Conservation (phyloP, 2,888 invertebrate genomes). For the Omphaloscelis lunosa region DNA sequence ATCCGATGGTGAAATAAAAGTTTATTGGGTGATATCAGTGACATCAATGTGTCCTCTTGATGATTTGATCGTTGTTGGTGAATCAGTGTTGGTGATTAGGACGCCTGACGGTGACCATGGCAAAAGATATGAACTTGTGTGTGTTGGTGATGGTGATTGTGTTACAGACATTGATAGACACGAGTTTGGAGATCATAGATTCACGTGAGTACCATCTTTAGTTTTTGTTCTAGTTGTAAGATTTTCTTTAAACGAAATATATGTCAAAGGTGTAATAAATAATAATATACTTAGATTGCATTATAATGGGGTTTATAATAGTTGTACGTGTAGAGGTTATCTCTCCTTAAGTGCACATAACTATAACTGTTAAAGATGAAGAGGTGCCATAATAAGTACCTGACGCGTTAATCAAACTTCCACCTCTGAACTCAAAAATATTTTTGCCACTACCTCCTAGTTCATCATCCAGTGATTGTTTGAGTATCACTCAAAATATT, state of each 20-base stretch:
- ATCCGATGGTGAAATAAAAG: slow-evolving; percentile 42
- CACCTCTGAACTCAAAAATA: no score
- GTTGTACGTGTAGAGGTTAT: background rate
- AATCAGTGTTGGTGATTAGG: slow-evolving; percentile 72
- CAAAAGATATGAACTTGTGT: slow-evolving; percentile 76
- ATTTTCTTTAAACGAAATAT: background rate
- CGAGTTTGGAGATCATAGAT: slow-evolving; percentile 84
- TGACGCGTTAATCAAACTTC: background rate
- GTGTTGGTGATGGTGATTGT: slow-evolving; percentile 76
- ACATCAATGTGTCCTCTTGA: slow-evolving; percentile 80
- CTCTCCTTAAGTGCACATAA: background rate
- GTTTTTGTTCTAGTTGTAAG: background rate
- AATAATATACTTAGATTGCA: no score
- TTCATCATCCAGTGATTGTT: slow-evolving; percentile 42
- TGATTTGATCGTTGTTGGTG: slow-evolving; percentile 67
- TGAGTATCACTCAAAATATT: slow-evolving; percentile 57
- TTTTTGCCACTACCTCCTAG: background rate
- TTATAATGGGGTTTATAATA: no score
- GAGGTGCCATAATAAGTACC: background rate
- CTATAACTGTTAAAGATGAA: no score
- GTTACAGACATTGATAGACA: slow-evolving; percentile 77
- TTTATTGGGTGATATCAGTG: slow-evolving; percentile 48
- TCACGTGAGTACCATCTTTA: slow-evolving; percentile 79
- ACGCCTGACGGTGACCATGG: slow-evolving; percentile 78
- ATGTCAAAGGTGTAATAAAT: background rate